Percentiles rank a stretch among this genome's conserved stretches.
Evolutionary conservation across 2,888 invertebrate genomes (phyloP).

Genomic region (Stenodera caucasica): DNA sequence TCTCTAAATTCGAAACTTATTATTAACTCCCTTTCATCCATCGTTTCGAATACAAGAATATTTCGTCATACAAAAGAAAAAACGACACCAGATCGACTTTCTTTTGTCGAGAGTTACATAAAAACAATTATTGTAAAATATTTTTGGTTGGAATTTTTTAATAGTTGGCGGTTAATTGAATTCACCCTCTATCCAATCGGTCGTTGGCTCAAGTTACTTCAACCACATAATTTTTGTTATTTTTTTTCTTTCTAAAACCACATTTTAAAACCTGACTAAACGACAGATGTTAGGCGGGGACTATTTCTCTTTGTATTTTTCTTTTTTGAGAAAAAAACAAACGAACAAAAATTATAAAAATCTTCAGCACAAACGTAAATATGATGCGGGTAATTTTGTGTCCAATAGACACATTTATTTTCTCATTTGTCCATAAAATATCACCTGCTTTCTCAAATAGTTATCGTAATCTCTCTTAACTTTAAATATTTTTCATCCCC

Average conservation of each 20-base stretch:
- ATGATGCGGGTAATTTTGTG: conserved; percentile 6
- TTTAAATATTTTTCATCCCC: too few relatives aligned
- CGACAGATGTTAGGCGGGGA: not conserved
- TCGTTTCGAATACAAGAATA: not conserved
- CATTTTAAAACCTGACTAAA: conserved; percentile 1
- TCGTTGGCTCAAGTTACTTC: not conserved
- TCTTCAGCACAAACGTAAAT: not conserved
- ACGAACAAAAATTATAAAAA: not conserved
- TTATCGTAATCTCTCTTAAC: too few relatives aligned
- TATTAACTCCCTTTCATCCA: conserved; percentile 2
- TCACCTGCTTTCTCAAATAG: not conserved
- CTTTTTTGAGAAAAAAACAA: not conserved
- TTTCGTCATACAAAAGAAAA: not conserved
- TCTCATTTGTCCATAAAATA: not conserved
- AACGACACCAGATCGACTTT: conserved; percentile 6
- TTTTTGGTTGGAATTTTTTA: too few relatives aligned
- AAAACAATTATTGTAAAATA: too few relatives aligned
- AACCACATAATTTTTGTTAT: not conserved
- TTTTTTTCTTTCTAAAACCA: not conserved
- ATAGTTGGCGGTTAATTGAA: too few relatives aligned
- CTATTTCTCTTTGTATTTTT: not conserved
- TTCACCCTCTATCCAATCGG: too few relatives aligned
- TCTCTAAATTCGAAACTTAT: conserved; percentile 7
- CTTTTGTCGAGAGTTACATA: too few relatives aligned
- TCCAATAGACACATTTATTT: not conserved